These are phyloP conservation scores for Melanostoma scalare DNA, from an alignment of 2,888 invertebrate species.

Conservation along the genomic window DNA sequence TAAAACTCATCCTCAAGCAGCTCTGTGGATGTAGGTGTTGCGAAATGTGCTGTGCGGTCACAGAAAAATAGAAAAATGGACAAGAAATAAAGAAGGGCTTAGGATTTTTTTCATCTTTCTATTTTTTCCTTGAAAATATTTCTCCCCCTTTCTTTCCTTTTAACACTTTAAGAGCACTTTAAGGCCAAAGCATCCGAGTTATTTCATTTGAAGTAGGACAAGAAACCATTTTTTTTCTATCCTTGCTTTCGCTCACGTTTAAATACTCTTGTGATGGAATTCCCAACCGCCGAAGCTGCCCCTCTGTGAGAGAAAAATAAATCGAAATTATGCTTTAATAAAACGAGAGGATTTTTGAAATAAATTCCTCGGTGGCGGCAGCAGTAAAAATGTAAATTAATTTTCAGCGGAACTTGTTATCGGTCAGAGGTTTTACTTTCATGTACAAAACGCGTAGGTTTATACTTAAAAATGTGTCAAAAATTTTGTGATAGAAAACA, in stretches of 20 bases:
- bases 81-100: slow-evolving; percentile 47
- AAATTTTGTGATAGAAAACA: no score
- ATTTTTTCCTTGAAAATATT: slow-evolving; percentile 11
- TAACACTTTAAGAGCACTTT: slow-evolving; percentile 68
- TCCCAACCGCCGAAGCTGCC: not conserved
- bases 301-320: slow-evolving; percentile 15
- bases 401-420: not conserved
- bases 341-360: not conserved
- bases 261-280: slow-evolving; percentile 7
- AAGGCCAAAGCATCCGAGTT: slow-evolving; percentile 56
- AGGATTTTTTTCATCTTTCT: slow-evolving; percentile 15
- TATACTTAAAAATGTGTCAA: no score
- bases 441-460: no score
- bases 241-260: slow-evolving; percentile 4
- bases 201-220: slow-evolving; percentile 60
- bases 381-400: not conserved
- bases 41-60: slow-evolving; percentile 33
- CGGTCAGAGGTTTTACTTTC: no score
- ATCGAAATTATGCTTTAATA: slow-evolving; percentile 45
- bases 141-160: slow-evolving; percentile 4
- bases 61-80: slow-evolving; percentile 4
- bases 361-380: slow-evolving; percentile 14
- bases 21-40: not conserved
- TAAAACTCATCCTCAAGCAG: slow-evolving; percentile 67
- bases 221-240: not conserved